Conservation (phyloP, 2,113 vertebrate genomes). For the Eulemur rufifrons region DNA sequence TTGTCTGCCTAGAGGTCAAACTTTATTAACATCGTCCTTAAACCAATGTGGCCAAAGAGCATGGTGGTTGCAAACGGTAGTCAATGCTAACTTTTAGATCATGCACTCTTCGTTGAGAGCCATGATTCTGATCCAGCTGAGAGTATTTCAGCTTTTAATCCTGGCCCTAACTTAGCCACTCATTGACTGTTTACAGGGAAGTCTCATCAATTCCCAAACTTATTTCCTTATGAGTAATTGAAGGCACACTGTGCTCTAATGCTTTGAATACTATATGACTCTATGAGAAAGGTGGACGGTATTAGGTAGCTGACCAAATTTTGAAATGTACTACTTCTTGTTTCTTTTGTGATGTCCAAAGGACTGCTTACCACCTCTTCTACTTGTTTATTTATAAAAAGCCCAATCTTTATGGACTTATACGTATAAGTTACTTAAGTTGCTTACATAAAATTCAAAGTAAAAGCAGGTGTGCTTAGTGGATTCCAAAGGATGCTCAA, state of each 20-base stretch:
- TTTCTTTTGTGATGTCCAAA: neutral
- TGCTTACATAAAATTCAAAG: neutral
- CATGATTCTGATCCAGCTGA: neutral
- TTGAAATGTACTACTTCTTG: neutral
- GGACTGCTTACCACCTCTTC: neutral
- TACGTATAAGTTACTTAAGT: neutral
- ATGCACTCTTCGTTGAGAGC: neutral
- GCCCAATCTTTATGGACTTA: neutral
- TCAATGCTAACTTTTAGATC: neutral
- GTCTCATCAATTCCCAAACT: neutral
- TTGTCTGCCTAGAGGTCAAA: neutral
- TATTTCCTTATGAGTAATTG: neutral
- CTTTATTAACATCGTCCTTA: neutral
- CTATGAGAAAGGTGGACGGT: neutral
- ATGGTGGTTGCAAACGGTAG: neutral
- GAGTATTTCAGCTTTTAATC: slow-evolving; percentile 30
- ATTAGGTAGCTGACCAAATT: neutral
- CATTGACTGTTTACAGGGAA: neutral
- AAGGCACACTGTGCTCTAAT: neutral
- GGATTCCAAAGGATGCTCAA: neutral
- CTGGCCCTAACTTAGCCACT: neutral
- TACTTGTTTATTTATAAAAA: neutral
- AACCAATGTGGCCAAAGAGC: neutral
- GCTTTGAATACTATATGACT: neutral
- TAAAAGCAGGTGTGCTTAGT: neutral